Conservation (phyloP, 2,797 vertebrate species). For the Eurystomus glaucurus region DNA sequence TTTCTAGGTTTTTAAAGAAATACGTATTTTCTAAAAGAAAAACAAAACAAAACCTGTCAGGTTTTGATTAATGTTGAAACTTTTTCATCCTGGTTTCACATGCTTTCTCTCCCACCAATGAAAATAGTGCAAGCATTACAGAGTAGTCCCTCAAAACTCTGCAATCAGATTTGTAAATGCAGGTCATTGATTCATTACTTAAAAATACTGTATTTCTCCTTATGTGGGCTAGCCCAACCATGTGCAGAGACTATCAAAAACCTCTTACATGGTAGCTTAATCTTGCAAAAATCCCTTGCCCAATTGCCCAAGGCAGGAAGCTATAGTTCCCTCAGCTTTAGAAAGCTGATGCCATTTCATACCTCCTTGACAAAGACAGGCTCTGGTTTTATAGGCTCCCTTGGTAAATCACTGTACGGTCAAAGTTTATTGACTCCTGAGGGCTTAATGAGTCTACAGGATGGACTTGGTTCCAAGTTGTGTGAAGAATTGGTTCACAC, state of each 20-base stretch:
- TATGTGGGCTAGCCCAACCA: background rate
- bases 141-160: background rate
- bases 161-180: background rate
- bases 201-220: background rate
- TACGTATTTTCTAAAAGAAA: background rate
- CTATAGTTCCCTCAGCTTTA: background rate
- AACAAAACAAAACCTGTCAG: background rate
- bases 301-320: background rate
- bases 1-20: background rate
- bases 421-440: background rate
- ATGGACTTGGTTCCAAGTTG: background rate
- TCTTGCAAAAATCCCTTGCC: background rate
- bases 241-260: background rate
- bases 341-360: background rate
- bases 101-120: background rate
- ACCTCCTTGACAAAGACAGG: background rate
- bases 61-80: background rate
- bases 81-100: background rate
- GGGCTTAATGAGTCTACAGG: background rate
- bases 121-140: background rate
- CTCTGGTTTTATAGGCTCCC: background rate
- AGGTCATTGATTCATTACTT: background rate
- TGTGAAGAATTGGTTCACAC: background rate
- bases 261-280: background rate
- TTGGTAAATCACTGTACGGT: background rate